A percentile compares a stretch with the other conserved stretches of the same genome.
Conservation (phyloP, 2,888 invertebrate genomes). For the Nemurella pictetii region DNA sequence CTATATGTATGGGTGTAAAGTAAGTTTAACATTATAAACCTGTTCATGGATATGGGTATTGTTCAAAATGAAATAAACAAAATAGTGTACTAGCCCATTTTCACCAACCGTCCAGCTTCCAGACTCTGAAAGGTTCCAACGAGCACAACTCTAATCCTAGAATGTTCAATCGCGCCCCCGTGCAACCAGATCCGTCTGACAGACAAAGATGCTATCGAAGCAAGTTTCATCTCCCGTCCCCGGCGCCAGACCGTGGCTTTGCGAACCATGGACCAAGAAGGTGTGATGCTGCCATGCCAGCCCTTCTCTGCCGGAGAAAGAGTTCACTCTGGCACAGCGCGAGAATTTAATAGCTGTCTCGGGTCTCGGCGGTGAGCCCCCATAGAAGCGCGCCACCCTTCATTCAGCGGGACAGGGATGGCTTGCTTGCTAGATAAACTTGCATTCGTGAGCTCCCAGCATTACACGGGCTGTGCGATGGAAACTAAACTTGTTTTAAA, state of each 20-base stretch:
- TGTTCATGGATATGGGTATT: too few species aligned
- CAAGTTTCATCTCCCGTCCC: background rate
- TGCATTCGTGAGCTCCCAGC: background rate
- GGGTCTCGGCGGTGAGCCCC: background rate
- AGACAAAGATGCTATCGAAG: background rate
- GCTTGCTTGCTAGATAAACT: background rate
- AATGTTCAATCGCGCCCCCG: background rate
- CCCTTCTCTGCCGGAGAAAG: background rate
- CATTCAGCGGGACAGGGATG: background rate
- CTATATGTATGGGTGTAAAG: too few species aligned
- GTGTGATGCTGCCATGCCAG: too few species aligned
- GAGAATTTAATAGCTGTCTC: background rate
- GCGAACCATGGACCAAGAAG: too few species aligned
- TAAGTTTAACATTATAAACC: too few species aligned
- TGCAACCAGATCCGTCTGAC: background rate
- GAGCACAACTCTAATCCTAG: background rate
- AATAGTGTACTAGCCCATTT: background rate
- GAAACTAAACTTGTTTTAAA: background rate
- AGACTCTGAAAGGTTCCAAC: background rate
- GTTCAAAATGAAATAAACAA: too few species aligned
- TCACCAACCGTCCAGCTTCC: background rate
- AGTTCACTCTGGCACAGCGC: background rate
- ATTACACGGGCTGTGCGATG: too few species aligned
- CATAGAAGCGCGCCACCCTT: background rate
- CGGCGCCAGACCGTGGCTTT: background rate